These are phyloP conservation scores for Hafferia zeledoni DNA, from an alignment of 2,797 vertebrate genomes.

Conservation along the genomic window DNA sequence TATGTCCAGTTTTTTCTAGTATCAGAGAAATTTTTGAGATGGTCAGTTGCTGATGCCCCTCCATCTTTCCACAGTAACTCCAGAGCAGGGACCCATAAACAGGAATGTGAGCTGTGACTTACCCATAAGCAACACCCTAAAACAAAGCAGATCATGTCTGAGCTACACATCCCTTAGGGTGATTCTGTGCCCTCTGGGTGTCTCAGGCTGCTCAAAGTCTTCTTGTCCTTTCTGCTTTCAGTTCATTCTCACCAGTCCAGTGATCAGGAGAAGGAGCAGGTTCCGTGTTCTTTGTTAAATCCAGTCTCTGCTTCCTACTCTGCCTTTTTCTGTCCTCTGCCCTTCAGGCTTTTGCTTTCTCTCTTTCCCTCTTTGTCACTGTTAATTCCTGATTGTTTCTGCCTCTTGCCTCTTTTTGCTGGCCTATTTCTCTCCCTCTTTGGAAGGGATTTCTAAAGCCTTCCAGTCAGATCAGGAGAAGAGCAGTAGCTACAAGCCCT, in stretches of 20 bases:
- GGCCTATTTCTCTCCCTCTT: background rate
- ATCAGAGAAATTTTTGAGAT: background rate
- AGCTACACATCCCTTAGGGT: background rate
- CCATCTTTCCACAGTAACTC: background rate
- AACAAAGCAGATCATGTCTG: background rate
- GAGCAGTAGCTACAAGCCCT: background rate
- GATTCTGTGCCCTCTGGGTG: background rate
- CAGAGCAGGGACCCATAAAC: background rate
- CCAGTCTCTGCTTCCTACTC: background rate
- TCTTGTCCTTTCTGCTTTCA: conserved; percentile 2
- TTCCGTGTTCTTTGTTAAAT: background rate
- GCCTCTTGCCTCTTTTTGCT: background rate
- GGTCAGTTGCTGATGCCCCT: background rate
- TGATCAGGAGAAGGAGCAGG: background rate
- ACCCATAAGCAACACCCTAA: conserved; percentile 61
- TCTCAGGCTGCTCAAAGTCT: background rate
- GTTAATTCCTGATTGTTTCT: background rate
- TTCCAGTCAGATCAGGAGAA: conserved; percentile 33
- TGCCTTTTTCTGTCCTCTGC: background rate
- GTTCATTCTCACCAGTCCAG: background rate
- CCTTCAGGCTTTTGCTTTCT: background rate
- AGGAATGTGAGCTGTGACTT: conserved; percentile 26
- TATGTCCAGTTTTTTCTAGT: background rate
- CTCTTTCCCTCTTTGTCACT: background rate
- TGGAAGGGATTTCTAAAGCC: background rate